A percentile compares a stretch with the other conserved stretches of the same genome.
Conservation (phyloP, 2,113 vertebrate genomes). For the Anser brachyrhynchus region DNA sequence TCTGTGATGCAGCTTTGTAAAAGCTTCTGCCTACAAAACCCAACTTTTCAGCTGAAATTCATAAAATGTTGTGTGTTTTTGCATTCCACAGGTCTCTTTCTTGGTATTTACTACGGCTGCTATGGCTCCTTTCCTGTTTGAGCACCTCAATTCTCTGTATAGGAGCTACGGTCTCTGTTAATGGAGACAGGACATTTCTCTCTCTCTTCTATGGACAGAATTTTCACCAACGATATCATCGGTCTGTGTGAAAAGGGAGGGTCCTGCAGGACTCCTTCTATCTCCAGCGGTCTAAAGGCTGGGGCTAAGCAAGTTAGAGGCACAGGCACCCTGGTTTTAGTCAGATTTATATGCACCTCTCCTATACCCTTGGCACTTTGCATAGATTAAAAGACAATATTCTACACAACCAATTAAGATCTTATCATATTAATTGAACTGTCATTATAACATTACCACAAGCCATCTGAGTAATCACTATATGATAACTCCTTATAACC, state of each 20-base stretch:
- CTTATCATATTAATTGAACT: constrained; percentile 75
- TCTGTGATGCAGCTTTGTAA: not conserved
- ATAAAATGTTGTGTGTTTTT: not conserved
- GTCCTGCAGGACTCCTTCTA: not conserved
- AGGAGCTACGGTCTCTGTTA: not conserved
- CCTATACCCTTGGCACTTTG: constrained; percentile 41
- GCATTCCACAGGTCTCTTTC: not conserved
- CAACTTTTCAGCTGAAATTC: not conserved
- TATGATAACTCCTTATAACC: constrained; percentile 63
- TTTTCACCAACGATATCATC: not conserved
- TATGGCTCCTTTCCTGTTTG: not conserved
- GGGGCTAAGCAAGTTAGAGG: not conserved
- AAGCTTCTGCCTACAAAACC: not conserved
- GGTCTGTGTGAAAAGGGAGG: not conserved
- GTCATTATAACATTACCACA: constrained; percentile 66
- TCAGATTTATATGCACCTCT: constrained; percentile 56
- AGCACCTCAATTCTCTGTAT: not conserved
- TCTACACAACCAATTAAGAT: constrained; percentile 73
- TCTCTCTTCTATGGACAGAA: not conserved
- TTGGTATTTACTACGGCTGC: not conserved
- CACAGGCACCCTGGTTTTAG: not conserved
- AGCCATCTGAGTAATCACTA: constrained; percentile 62
- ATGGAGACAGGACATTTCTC: not conserved
- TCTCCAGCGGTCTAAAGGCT: not conserved
- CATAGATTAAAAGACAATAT: constrained; percentile 70